These are phyloP conservation scores for Diplolepis rosae DNA, from an alignment of 2,888 invertebrate species.

Conservation along the genomic window DNA sequence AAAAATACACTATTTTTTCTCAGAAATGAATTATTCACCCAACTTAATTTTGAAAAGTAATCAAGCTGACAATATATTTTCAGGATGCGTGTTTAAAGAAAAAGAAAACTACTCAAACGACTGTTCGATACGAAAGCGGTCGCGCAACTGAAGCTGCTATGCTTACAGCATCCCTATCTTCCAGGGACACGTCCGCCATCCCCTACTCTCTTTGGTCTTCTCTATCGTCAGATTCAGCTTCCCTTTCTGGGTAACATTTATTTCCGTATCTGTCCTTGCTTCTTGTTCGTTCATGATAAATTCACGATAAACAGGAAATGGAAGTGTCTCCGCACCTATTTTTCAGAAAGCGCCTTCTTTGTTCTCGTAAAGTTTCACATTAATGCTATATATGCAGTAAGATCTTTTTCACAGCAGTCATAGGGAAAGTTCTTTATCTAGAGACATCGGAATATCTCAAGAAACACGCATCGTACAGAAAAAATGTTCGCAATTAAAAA, in stretches of 20 bases:
- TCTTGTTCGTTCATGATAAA: not conserved
- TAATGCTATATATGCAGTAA: too few relatives aligned
- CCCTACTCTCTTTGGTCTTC: conserved; percentile 43
- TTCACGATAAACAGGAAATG: not conserved
- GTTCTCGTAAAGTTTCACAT: not conserved
- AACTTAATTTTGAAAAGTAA: not conserved
- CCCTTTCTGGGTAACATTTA: not conserved
- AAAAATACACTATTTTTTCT: not conserved
- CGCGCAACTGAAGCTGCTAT: conserved; percentile 66
- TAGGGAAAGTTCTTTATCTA: too few relatives aligned
- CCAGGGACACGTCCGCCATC: conserved; percentile 42
- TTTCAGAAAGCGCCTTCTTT: not conserved
- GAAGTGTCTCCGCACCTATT: not conserved
- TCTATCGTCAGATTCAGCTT: conserved; percentile 39
- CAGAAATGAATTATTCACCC: not conserved
- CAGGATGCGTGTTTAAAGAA: not conserved
- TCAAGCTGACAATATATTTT: too few relatives aligned
- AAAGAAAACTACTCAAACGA: conserved; percentile 56
- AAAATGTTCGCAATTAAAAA: too few relatives aligned
- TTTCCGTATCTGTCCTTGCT: conserved; percentile 6
- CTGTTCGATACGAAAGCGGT: conserved; percentile 67
- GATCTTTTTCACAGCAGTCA: too few relatives aligned
- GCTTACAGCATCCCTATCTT: conserved; percentile 63
- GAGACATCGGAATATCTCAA: too few relatives aligned
- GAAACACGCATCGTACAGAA: too few relatives aligned